Evolutionary conservation across 2,797 vertebrate species (phyloP).

Genomic region (Zenarchopterus dispar): DNA sequence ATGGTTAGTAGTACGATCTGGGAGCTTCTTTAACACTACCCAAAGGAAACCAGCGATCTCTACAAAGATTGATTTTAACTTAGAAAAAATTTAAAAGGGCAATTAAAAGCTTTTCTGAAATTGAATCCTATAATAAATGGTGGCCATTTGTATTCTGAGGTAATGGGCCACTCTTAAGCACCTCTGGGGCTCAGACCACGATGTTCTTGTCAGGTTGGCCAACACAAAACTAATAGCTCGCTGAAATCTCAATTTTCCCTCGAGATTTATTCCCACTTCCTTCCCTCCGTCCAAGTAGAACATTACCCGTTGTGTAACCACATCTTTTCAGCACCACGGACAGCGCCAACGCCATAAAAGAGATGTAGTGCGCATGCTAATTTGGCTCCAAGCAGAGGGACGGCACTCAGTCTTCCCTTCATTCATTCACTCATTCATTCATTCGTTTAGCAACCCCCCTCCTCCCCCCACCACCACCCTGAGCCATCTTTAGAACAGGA

Average conservation of each 20-base stretch:
- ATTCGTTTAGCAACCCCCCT: slow-evolving; percentile 37
- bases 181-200: slow-evolving; percentile 32
- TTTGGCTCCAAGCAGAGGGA: slow-evolving; percentile 55
- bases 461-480: slow-evolving; percentile 23
- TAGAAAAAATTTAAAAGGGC: not conserved
- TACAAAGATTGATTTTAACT: not conserved
- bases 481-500: slow-evolving; percentile 54
- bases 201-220: slow-evolving; percentile 55
- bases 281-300: slow-evolving; percentile 54
- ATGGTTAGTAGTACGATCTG: no score
- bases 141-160: slow-evolving; percentile 33
- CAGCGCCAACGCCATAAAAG: slow-evolving; percentile 68
- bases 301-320: slow-evolving; percentile 69
- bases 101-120: slow-evolving; percentile 16
- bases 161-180: slow-evolving; percentile 40
- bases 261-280: slow-evolving; percentile 65
- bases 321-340: slow-evolving; percentile 70
- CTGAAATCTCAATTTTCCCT: slow-evolving; percentile 64
- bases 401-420: slow-evolving; percentile 46
- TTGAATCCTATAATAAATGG: slow-evolving; percentile 12
- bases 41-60: no score
- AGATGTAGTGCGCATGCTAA: slow-evolving; percentile 65
- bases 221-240: slow-evolving; percentile 61
- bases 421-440: slow-evolving; percentile 4
- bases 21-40: no score